Evolutionary conservation across 2,888 invertebrate genomes (phyloP), one percentile per base, ranked within the genome.

Genomic region (Drosophila histrio): DNA sequence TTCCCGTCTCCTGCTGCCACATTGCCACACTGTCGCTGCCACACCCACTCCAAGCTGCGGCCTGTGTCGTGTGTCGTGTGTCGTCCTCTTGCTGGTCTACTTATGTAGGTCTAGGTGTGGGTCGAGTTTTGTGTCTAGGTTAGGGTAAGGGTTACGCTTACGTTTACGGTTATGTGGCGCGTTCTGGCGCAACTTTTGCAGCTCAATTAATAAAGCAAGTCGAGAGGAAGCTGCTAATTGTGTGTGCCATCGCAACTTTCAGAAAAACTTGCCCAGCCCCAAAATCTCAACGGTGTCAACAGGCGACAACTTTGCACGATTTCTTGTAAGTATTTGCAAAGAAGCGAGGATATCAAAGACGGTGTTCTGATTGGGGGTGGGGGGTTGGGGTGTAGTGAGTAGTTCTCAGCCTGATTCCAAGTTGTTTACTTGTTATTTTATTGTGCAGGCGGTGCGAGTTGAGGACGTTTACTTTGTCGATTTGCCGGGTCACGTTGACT

Each of bases 121-220:
- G 69, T 73, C 54, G 74, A 61, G 39, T 38, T 47, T 36, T 46
- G 56, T 57, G 32, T 34, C 65, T 71, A 50, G 76, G 71, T 69
- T 63, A 67, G 64, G 78, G 64, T 74, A 47, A 58, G 41, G 77
- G 53, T 77, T 67, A 63, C 39, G 67, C 44, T 72, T 65, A 71
- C 77, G 75, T 65, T 74, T 79, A 58, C 72, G 50, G 58, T 59
- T 61, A 52, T 63, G 72, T 19, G 62, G 62, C 78, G 77, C 79
- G 68, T 72, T 67, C 66, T 56, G 65, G 85, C 65, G 63, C 64
- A 85, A 85, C 87, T 87, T 87, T 79, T 87, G 83, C 74, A 73
- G 83, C 88, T 87, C 88, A 87, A 88, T 88, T 88, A 87, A 85
- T 88, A 85, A 85, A 85, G 79, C 82, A 79, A 87, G 70, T 79